Conservation (phyloP, 1,140 invertebrate species). For the Bombus huntii region DNA sequence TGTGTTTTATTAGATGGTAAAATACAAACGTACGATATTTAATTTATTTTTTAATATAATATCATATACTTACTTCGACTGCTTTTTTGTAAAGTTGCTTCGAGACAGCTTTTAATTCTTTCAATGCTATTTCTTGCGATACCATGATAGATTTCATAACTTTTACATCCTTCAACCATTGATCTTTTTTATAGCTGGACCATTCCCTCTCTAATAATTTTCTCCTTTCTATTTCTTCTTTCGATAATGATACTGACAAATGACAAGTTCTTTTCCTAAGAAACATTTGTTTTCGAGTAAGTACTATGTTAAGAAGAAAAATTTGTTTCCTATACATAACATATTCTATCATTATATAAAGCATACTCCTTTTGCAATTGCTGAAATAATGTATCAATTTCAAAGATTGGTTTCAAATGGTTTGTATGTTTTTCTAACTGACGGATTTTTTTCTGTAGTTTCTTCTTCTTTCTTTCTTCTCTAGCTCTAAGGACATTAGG, state of each 20-base stretch:
- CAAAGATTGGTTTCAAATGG: conserved; percentile 92
- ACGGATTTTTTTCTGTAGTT: conserved; percentile 92
- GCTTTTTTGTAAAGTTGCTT: conserved; percentile 92
- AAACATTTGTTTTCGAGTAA: conserved; percentile 3
- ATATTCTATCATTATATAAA: not conserved
- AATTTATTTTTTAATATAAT: not conserved
- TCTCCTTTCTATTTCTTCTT: conserved; percentile 83
- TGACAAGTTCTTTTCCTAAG: conserved; percentile 84
- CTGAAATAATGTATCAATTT: conserved; percentile 88
- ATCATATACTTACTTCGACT: conserved; percentile 84
- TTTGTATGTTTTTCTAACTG: conserved; percentile 88
- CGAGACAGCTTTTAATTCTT: conserved; percentile 89
- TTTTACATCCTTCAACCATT: conserved; percentile 86
- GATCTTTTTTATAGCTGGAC: conserved; percentile 86
- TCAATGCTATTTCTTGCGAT: conserved; percentile 90
- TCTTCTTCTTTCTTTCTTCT: conserved; percentile 91
- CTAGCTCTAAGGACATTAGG: conserved; percentile 89
- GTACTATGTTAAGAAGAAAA: not conserved
- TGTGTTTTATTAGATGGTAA: not conserved
- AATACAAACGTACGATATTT: not conserved
- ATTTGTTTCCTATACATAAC: not conserved
- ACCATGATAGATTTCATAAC: conserved; percentile 86
- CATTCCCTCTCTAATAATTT: conserved; percentile 88
- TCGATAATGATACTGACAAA: conserved; percentile 74
- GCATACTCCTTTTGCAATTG: conserved; percentile 86